Evolutionary conservation across 2,797 vertebrate genomes (phyloP), one percentile per base, ranked within the genome.

Genomic region (Microctenopoma steveboyesi): DNA sequence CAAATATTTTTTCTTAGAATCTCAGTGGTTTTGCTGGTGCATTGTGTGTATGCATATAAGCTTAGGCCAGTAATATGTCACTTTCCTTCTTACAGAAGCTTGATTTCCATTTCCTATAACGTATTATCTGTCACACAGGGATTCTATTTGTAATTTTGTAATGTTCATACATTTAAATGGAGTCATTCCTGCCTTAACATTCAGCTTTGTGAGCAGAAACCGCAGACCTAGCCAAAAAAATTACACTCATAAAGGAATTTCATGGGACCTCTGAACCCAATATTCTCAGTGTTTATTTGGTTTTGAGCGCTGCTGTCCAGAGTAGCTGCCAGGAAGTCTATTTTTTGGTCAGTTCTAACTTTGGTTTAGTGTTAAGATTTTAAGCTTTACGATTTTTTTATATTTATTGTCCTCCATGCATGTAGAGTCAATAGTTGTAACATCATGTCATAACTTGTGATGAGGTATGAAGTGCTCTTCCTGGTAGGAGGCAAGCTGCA

Each of bases 391-490:
- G 10, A 14, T 40, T 28, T 40, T 52, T 25, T 56, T 28, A 7
- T 30, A 33, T 46, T 67, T 42, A 55, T 22, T 3, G 25, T 65
- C 37, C 33, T 51, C 0, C 0, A 0, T 25, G 18, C 64, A 14
- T 54, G 43, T 37, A 6, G 52, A 49, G 56, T 50, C 28, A 64
- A 52, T 14, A 10, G 12, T 52, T 68, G 50, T 2, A 4, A 66
- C 46, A 60, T 59, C 13, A 13, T 53, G 49, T 39, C 55, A 7
- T 39, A 52, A 40, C 16, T 1, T 12, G 3, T 52, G 53, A 48
- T 45, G 47, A 59, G 47, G 39, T 51, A 10, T 30, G 39, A n/a
- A 60, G 4, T 15, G 30, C 53, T 64, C 53, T 37, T 48, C 68
- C 50, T 56, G 28, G 28, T 59, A 18, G 0, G n/a, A 57, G n/a